Percentiles rank a stretch among this genome's conserved stretches.
phyloP scores from a whole-genome alignment of 1,140 invertebrate species.

The Andricus grossulariae region DNA sequence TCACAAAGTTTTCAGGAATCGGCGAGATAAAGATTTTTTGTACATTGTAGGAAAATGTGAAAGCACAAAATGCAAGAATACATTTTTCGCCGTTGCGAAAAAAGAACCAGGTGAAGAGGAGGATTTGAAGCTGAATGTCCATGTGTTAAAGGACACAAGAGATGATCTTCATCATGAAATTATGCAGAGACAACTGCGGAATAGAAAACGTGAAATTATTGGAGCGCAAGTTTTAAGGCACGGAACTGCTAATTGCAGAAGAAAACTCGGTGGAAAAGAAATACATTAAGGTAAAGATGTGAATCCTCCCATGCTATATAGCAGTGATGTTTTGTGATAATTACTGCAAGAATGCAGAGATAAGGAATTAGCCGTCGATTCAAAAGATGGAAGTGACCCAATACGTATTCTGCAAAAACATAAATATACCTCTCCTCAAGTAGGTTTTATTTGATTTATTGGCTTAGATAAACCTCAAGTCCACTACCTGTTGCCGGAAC shows the following conservation, averaged over 20 bases:
- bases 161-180: conserved; percentile 20
- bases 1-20: background rate
- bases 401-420: background rate
- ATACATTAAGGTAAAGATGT: background rate
- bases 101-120: background rate
- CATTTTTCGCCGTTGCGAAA: background rate
- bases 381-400: background rate
- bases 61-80: background rate
- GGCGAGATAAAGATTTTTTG: background rate
- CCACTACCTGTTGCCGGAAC: background rate
- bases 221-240: background rate
- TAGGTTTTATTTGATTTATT: background rate
- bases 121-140: background rate
- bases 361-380: background rate
- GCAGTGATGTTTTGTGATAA: background rate
- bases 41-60: background rate
- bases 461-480: background rate
- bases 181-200: background rate
- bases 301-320: background rate
- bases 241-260: background rate
- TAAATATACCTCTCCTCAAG: background rate
- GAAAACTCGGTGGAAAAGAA: background rate
- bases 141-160: background rate
- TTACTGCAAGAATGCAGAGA: background rate
- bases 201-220: background rate